These are phyloP conservation scores for Acrocephalus scirpaceus DNA, from an alignment of 2,797 vertebrate genomes.

Conservation along the genomic window DNA sequence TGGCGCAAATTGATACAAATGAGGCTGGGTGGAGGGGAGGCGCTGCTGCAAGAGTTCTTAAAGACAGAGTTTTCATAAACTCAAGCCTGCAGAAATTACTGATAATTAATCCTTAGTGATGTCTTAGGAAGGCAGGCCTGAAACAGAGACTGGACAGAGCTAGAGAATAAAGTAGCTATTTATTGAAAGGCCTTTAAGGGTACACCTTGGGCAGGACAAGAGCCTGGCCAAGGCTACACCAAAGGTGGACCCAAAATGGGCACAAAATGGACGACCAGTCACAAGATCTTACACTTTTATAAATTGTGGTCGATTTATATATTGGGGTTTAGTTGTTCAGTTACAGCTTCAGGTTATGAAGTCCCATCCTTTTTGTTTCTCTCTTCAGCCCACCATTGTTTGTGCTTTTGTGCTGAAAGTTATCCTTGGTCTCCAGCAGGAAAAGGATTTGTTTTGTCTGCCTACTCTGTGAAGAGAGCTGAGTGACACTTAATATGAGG, in stretches of 20 bases:
- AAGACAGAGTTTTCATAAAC: not conserved
- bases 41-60: not conserved
- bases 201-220: not conserved
- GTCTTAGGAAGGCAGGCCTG: not conserved
- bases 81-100: not conserved
- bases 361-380: not conserved
- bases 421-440: not conserved
- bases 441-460: not conserved
- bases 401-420: not conserved
- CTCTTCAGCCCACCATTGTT: not conserved
- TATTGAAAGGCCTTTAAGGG: not conserved
- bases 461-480: not conserved
- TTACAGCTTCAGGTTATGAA: not conserved
- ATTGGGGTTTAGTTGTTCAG: not conserved
- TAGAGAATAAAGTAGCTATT: not conserved
- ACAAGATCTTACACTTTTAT: not conserved
- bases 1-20: rapidly evolving
- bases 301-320: not conserved
- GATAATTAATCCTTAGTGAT: conserved; percentile 24
- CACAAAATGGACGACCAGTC: not conserved
- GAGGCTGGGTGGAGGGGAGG: no score
- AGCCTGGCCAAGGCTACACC: not conserved
- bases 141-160: not conserved
- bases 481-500: not conserved
- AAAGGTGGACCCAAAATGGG: not conserved